A percentile compares a stretch with the other conserved stretches of the same genome.
Evolutionary conservation across 2,888 invertebrate genomes (phyloP).

Genomic region (Eilema caniola): DNA sequence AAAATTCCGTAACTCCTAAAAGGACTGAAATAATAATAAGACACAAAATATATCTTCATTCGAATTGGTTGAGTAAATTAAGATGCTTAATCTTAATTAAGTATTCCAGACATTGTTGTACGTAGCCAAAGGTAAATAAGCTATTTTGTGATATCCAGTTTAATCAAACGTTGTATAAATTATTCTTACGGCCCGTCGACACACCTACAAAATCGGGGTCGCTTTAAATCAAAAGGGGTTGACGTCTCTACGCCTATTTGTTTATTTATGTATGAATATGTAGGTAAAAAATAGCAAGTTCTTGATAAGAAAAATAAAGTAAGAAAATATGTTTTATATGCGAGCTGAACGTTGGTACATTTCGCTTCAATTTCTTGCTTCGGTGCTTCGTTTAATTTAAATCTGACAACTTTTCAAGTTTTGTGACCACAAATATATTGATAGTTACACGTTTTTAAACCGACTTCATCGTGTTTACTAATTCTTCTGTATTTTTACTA

Average conservation of each 20-base stretch:
- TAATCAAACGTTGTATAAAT: conserved; percentile 49
- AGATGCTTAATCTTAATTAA: conserved; percentile 43
- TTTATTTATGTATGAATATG: not conserved
- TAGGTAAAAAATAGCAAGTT: not conserved
- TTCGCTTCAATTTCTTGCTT: too few species aligned
- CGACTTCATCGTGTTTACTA: too few species aligned
- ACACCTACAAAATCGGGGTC: not conserved
- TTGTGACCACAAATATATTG: too few species aligned
- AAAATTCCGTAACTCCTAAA: not conserved
- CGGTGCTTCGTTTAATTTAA: too few species aligned
- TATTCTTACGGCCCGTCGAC: conserved; percentile 26
- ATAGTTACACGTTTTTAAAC: too few species aligned
- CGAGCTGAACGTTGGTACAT: too few species aligned
- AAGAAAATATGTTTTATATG: not conserved
- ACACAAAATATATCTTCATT: conserved; percentile 31
- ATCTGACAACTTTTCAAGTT: too few species aligned
- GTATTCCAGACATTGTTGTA: conserved; percentile 46
- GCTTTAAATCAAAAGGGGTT: conserved; percentile 3
- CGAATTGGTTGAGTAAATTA: conserved; percentile 43
- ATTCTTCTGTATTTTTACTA: too few species aligned
- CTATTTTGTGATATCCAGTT: conserved; percentile 38
- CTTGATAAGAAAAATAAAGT: not conserved
- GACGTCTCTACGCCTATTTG: not conserved
- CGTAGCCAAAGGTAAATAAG: conserved; percentile 34
- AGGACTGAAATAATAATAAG: conserved; percentile 15